Evolutionary conservation across 2,888 invertebrate species (phyloP).

Genomic region (Xylophagus ater): DNA sequence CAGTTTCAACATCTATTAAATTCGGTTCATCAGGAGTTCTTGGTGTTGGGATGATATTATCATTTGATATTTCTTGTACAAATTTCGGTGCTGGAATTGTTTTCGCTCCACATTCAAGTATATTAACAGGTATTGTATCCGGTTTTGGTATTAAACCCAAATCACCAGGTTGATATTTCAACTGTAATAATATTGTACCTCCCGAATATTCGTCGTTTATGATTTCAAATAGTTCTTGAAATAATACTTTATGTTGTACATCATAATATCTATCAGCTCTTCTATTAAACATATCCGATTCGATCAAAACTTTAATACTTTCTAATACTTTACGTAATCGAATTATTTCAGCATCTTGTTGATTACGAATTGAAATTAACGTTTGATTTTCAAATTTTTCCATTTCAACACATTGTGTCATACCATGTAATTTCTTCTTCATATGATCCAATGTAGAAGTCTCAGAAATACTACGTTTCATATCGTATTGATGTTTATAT

Average conservation of each 20-base stretch:
- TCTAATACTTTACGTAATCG: conserved; percentile 47
- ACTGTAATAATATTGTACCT: conserved; percentile 30
- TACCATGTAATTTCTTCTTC: conserved; percentile 39
- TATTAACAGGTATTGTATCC: conserved; percentile 25
- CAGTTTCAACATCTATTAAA: no score
- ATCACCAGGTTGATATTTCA: conserved; percentile 52
- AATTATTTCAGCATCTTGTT: conserved; percentile 41
- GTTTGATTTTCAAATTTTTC: conserved; percentile 27
- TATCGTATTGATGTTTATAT: conserved; percentile 36
- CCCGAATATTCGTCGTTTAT: conserved; percentile 28
- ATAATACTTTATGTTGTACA: conserved; percentile 44
- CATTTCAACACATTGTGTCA: conserved; percentile 34
- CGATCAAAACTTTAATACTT: conserved; percentile 50
- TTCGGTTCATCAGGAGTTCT: no score
- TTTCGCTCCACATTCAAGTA: conserved; percentile 26
- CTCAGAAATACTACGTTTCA: conserved; percentile 36
- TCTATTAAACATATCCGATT: conserved; percentile 42
- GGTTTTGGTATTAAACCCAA: conserved; percentile 54
- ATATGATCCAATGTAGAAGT: conserved; percentile 39
- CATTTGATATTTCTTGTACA: conserved; percentile 22
- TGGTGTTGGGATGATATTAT: conserved; percentile 20
- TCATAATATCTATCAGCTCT: conserved; percentile 40
- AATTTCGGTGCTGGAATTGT: conserved; percentile 23
- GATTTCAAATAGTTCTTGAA: conserved; percentile 41
- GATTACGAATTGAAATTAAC: conserved; percentile 32